Conservation (phyloP, 1,140 invertebrate species). For the Drosophila suzukii region DNA sequence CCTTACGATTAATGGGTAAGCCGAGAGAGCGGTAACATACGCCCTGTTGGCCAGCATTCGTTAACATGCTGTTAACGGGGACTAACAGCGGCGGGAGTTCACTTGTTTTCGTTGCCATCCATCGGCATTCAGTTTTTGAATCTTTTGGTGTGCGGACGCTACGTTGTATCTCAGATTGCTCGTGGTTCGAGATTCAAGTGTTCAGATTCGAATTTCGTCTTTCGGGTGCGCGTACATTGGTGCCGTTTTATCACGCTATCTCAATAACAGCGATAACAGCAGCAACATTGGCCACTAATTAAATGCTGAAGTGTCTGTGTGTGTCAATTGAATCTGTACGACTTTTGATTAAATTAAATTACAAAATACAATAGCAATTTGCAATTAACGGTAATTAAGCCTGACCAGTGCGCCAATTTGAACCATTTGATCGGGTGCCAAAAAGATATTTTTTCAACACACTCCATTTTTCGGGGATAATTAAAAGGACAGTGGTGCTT, state of each 20-base stretch:
- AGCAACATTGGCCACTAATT: conserved; percentile 43
- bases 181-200: conserved; percentile 37
- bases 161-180: conserved; percentile 13
- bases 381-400: conserved; percentile 67
- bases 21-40: not conserved
- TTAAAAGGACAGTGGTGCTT: conserved; percentile 43
- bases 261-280: conserved; percentile 12
- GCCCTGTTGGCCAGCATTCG: conserved; percentile 3
- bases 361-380: conserved; percentile 32
- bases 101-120: not conserved
- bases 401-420: conserved; percentile 44
- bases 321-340: conserved; percentile 63
- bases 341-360: conserved; percentile 67
- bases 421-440: conserved; percentile 51
- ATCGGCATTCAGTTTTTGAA: conserved; percentile 60
- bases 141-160: conserved; percentile 55
- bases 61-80: conserved; percentile 4
- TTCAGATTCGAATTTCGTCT: conserved; percentile 28
- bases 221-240: conserved; percentile 27
- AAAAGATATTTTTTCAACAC: conserved; percentile 42
- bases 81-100: conserved; percentile 3
- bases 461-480: conserved; percentile 30
- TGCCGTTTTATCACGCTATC: conserved; percentile 54
- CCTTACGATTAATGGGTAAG: not conserved
- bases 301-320: conserved; percentile 55